Base-by-base conservation (phyloP, 2,113 vertebrate genomes). In the Solea solea region DNA sequence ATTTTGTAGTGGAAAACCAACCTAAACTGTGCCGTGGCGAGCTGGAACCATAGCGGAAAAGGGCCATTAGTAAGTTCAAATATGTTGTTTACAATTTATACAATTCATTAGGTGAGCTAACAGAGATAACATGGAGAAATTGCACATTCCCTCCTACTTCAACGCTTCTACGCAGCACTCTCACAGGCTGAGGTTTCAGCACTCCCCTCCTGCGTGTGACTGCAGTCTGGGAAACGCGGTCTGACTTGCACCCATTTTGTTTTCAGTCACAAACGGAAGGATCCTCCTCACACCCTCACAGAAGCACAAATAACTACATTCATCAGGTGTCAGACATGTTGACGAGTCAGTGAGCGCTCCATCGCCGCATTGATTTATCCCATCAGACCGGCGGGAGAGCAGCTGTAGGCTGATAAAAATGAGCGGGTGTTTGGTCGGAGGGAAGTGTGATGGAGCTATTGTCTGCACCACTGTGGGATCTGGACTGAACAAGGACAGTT, bases 161-260 rank as follows among this genome's bases (percentile, higher is more conserved):
- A 86, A 81, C 86, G 77, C 64, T 64, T 74, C 82, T 55, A 46
- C 8, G 7, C 61, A 2, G 12, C 4, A 0, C 54, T 71, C 66
- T 62, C 56, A 7, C 40, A 21, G 0, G 56, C 41, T 4, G 4
- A 72, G 65, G 66, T 85, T 84, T 63, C 14, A 63, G 64, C 74
- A 50, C 25, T 16, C 51, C 21, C 72, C 8, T 76, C 70, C 72
- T 67, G 28, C 0, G 45, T 59, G 64, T 49, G 57, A 78, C 59
- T 4, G 50, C 15, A 44, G 64, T 80, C 61, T 39, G 56, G 49
- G 58, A 64, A 50, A 5, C 48, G n/a, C 8, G 2, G 5, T 7
- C 48, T 1, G 11, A 5, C 45, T 48, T 13, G 8, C 10, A 50
- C 1, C 50, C 34, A 34, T 34, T 34, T 34, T 34, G 34, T 34